Base-by-base conservation (phyloP, 2,888 invertebrate species). In the Coleophora flavipennella region DNA sequence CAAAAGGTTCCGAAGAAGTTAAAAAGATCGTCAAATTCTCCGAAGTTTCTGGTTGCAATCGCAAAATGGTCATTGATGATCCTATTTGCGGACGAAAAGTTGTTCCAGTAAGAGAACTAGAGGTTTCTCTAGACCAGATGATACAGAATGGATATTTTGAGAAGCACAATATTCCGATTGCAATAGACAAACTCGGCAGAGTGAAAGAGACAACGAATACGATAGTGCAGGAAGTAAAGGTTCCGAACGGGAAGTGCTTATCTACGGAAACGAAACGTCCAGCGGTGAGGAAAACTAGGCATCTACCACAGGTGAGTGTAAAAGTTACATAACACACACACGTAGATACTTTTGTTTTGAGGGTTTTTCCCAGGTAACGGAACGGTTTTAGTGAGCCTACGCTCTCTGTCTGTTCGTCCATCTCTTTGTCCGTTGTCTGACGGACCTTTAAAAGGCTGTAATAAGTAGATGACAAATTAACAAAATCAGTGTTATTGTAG, bases 11-110 rank as follows among this genome's bases (percentile, higher is more conserved):
- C 35, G 84, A 80, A 2, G 85, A 85, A 37, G 57, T 58, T 0
- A 85, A 85, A 48, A 85, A 85, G 54, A 85, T 77, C 41, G 85
- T 85, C 0, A 85, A 84, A 50, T 85, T 85, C 48, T 85, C 85
- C 0, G 85, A 85, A 63, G 84, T 84, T 1, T 83, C 84, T 0
- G 83, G 81, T 1, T 83, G 81, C 32, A 78, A 71, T 37, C 59
- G 83, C 10, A 85, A 84, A 49, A 85, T 83, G 70, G 63, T 85
- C 0, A 73, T 85, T 0, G 76, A 85, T 39, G 84, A 83, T 49
- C 81, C 80, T 0, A 63, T 80, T 29, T 73, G 69, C 38, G 81
- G 83, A 0, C 55, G 74, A 9, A 83, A 81, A 55, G 67, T 81
- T 2, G 81, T 85, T 0, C 83, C 84, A 1, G 85, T 85, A 0